Evolutionary conservation across 2,888 invertebrate genomes (phyloP).

Genomic region (Harpagoxenus sublaevis): DNA sequence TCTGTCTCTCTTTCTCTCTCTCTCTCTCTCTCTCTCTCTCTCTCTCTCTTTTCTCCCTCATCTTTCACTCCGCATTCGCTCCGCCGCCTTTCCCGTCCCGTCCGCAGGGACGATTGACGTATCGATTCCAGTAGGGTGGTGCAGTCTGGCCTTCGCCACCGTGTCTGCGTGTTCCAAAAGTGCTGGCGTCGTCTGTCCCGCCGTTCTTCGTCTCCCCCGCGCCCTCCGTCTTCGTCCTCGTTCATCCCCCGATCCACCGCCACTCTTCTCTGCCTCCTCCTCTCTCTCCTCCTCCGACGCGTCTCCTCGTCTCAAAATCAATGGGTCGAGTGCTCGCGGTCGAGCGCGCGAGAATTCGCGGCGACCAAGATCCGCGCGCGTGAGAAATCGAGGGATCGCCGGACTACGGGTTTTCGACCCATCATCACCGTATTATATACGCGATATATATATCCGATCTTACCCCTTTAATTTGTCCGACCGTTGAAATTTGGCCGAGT

Average conservation of each 20-base stretch:
- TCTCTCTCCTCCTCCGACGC: slow-evolving; percentile 15
- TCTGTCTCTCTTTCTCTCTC: background rate
- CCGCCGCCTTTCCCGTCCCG: slow-evolving; percentile 59
- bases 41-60: slow-evolving; percentile 4
- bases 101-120: slow-evolving; percentile 80
- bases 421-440: background rate
- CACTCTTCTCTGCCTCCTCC: slow-evolving; percentile 1
- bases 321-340: slow-evolving; percentile 43
- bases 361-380: background rate
- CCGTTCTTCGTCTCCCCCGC: slow-evolving; percentile 43
- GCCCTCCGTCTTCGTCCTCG: slow-evolving; percentile 17
- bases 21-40: background rate
- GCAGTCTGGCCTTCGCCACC: slow-evolving; percentile 78
- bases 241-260: background rate
- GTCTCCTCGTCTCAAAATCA: slow-evolving; percentile 50
- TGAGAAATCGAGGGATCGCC: slow-evolving; percentile 17
- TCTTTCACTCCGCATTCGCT: slow-evolving; percentile 50
- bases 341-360: slow-evolving; percentile 42
- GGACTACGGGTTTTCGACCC: slow-evolving; percentile 3
- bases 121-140: slow-evolving; percentile 82
- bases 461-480: slow-evolving; percentile 17
- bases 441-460: background rate
- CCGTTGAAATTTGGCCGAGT: slow-evolving; percentile 3
- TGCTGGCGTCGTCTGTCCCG: slow-evolving; percentile 73
- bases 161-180: slow-evolving; percentile 78